A percentile compares a stretch with the other conserved stretches of the same genome.
Evolutionary conservation across 2,888 invertebrate species (phyloP).

Genomic region (Steromphala cineraria): DNA sequence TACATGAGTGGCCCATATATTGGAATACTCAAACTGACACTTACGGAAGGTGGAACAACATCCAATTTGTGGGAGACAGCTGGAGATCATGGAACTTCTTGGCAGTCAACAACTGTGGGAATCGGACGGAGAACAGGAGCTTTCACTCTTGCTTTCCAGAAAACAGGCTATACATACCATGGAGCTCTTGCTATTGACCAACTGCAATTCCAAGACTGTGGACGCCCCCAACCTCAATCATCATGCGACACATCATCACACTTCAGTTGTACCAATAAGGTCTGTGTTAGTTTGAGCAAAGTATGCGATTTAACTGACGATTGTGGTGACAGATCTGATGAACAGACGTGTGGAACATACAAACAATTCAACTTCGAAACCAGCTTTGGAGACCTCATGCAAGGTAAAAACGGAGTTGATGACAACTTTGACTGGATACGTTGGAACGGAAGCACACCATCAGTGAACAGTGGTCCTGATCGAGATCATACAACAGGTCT

Average conservation of each 20-base stretch:
- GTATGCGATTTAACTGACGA: slow-evolving; percentile 65
- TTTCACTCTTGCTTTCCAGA: slow-evolving; percentile 54
- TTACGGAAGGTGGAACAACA: slow-evolving; percentile 34
- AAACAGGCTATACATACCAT: slow-evolving; percentile 41
- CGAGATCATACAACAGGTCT: slow-evolving; percentile 63
- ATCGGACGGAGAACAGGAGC: slow-evolving; percentile 54
- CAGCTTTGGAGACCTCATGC: slow-evolving; percentile 47
- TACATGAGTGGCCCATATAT: slow-evolving; percentile 57
- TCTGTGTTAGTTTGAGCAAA: slow-evolving; percentile 54
- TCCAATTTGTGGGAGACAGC: slow-evolving; percentile 37
- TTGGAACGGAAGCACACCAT: slow-evolving; percentile 35
- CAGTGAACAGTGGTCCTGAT: slow-evolving; percentile 54
- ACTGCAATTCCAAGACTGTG: slow-evolving; percentile 58
- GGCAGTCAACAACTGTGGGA: slow-evolving; percentile 58
- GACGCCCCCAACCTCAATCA: slow-evolving; percentile 40
- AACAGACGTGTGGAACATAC: slow-evolving; percentile 52
- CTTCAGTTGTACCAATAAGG: slow-evolving; percentile 60
- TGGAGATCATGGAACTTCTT: slow-evolving; percentile 39
- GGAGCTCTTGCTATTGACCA: slow-evolving; percentile 71
- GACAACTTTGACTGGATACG: slow-evolving; percentile 66
- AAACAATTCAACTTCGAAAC: slow-evolving; percentile 58
- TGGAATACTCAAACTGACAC: slow-evolving; percentile 43
- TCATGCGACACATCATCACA: slow-evolving; percentile 39
- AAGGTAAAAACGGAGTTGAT: slow-evolving; percentile 48
- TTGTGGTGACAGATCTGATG: slow-evolving; percentile 67